Conservation (phyloP, 2,888 invertebrate genomes). For the Panopea generosa region DNA sequence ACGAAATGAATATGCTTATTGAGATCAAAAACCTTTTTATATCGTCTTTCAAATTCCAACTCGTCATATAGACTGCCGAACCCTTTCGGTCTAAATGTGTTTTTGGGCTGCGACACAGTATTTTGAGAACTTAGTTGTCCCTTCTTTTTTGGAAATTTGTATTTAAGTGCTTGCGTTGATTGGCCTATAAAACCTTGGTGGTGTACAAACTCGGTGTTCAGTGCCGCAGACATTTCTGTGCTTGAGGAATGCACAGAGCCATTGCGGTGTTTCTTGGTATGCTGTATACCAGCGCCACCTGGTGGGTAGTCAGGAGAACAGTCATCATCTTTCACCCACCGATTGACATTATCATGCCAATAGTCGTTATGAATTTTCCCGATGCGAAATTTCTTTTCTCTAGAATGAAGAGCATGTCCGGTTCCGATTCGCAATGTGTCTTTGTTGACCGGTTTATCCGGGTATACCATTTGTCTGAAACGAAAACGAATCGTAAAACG, state of each 20-base stretch:
- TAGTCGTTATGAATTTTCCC: slow-evolving; percentile 24
- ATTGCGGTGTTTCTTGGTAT: neutral
- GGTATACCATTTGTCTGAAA: slow-evolving; percentile 60
- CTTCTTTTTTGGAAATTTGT: slow-evolving; percentile 51
- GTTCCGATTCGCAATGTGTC: slow-evolving; percentile 24
- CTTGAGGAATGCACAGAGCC: neutral
- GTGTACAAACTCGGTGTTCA: slow-evolving; percentile 46
- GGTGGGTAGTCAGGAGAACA: neutral
- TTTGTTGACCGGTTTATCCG: slow-evolving; percentile 46
- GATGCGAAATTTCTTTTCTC: slow-evolving; percentile 48
- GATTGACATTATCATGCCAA: slow-evolving; percentile 16
- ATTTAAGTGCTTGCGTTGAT: slow-evolving; percentile 36
- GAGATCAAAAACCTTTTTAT: slow-evolving; percentile 69
- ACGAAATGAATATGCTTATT: slow-evolving; percentile 72
- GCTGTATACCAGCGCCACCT: neutral
- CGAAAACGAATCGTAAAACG: too few species aligned
- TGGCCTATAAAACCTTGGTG: slow-evolving; percentile 56
- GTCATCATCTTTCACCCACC: slow-evolving; percentile 28
- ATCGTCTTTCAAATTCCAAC: slow-evolving; percentile 70
- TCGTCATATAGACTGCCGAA: slow-evolving; percentile 65
- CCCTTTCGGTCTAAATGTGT: slow-evolving; percentile 59
- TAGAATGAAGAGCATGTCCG: slow-evolving; percentile 17
- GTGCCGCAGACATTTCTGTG: slow-evolving; percentile 4
- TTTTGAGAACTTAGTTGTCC: slow-evolving; percentile 12
- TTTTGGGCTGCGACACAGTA: slow-evolving; percentile 5